Conservation (phyloP, 2,888 invertebrate species). For the Prosopocoilus inquinatus region DNA sequence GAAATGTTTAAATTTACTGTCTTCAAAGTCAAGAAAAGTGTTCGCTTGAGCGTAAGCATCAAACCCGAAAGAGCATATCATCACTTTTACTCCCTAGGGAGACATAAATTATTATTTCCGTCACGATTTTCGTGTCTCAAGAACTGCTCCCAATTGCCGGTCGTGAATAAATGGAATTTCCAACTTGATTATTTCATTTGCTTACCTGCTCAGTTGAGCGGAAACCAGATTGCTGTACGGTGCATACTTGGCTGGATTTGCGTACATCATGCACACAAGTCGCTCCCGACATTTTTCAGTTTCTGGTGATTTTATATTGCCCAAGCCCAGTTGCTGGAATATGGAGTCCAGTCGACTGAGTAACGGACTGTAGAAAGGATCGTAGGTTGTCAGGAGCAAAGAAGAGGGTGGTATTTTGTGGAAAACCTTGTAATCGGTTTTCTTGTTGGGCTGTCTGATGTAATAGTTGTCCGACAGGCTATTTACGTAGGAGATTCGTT, state of each 20-base stretch:
- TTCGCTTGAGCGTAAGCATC: too few species aligned
- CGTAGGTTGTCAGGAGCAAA: conserved; percentile 78
- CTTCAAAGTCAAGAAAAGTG: too few species aligned
- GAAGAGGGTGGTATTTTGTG: conserved; percentile 84
- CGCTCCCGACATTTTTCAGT: conserved; percentile 76
- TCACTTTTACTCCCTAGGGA: too few species aligned
- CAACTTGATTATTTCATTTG: background rate
- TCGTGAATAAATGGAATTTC: too few species aligned
- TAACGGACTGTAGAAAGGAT: conserved; percentile 86
- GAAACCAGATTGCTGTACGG: conserved; percentile 87
- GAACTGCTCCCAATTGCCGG: too few species aligned
- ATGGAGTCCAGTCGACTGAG: conserved; percentile 81
- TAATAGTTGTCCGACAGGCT: conserved; percentile 63
- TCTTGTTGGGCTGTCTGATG: conserved; percentile 55
- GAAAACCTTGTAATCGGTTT: conserved; percentile 76
- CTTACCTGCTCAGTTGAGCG: conserved; percentile 80
- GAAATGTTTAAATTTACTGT: too few species aligned
- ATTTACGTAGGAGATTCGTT: conserved; percentile 39
- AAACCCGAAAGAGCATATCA: too few species aligned
- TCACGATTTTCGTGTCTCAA: too few species aligned
- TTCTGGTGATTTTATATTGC: conserved; percentile 52
- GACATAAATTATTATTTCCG: too few species aligned
- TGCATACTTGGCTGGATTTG: conserved; percentile 83
- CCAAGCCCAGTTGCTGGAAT: conserved; percentile 70
- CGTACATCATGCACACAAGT: conserved; percentile 84